phyloP scores from a whole-genome alignment of 2,888 invertebrate species.

The Leucoptera coffeella region DNA sequence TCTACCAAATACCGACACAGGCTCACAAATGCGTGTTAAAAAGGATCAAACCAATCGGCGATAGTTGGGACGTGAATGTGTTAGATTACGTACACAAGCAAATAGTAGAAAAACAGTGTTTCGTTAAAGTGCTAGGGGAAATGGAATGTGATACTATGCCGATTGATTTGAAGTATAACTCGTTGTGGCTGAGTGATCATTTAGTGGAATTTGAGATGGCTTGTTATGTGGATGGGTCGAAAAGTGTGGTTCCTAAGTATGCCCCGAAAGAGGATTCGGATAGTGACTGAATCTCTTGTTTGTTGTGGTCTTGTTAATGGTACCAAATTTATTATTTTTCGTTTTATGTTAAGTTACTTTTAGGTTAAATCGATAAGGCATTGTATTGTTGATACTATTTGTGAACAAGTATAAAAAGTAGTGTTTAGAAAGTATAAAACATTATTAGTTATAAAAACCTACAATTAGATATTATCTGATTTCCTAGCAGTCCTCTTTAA shows the following conservation, averaged over 20 bases:
- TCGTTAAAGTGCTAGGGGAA: slow-evolving; percentile 32
- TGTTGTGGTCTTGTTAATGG: too few species aligned
- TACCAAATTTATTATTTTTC: too few species aligned
- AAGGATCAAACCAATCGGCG: slow-evolving; percentile 19
- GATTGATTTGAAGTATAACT: slow-evolving; percentile 26
- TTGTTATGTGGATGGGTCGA: slow-evolving; percentile 22
- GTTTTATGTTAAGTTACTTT: too few species aligned
- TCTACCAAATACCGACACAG: slow-evolving; percentile 61
- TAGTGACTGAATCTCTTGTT: too few species aligned
- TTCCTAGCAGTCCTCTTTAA: too few species aligned
- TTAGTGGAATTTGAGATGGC: slow-evolving; percentile 40
- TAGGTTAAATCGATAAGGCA: too few species aligned
- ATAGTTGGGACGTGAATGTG: slow-evolving; percentile 39
- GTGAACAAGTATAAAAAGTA: too few species aligned
- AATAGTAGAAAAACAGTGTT: slow-evolving; percentile 53
- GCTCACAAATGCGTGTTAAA: slow-evolving; percentile 55
- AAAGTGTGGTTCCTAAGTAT: slow-evolving; percentile 17
- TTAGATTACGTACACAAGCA: slow-evolving; percentile 58
- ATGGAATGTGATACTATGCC: slow-evolving; percentile 18
- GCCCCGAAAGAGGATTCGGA: slow-evolving; percentile 9
- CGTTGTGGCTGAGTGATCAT: slow-evolving; percentile 36
- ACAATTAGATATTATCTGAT: too few species aligned
- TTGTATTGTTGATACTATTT: too few species aligned
- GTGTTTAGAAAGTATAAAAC: too few species aligned
- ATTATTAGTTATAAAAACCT: too few species aligned